A percentile compares a stretch with the other conserved stretches of the same genome.
Evolutionary conservation across 2,797 vertebrate genomes (phyloP).

Genomic region (Galago senegalensis): DNA sequence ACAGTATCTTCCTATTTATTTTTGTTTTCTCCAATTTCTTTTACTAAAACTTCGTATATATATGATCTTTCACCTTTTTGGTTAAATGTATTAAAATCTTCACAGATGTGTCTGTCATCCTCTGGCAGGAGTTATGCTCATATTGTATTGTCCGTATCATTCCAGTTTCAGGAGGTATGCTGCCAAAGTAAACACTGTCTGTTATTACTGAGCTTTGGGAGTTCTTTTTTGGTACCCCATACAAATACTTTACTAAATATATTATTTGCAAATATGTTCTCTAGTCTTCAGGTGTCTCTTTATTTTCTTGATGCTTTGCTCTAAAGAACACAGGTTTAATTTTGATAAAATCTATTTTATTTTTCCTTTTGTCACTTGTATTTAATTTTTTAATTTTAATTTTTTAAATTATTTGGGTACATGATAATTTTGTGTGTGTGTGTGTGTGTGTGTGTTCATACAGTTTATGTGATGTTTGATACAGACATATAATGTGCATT

Average conservation of each 20-base stretch:
- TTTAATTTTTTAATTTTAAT: no score
- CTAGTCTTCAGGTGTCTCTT: neutral
- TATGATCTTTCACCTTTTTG: neutral
- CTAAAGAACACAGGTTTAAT: neutral
- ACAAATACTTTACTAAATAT: neutral
- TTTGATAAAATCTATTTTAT: neutral
- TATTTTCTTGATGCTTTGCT: neutral
- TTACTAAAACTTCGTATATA: neutral
- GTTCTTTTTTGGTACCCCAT: neutral
- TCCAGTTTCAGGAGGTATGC: neutral
- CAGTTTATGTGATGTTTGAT: no score
- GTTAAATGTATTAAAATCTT: neutral
- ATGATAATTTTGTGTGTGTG: no score
- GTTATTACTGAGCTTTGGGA: no score
- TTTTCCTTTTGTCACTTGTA: neutral
- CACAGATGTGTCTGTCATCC: neutral
- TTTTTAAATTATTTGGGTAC: no score
- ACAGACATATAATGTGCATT: no score
- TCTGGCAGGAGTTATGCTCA: neutral
- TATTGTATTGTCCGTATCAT: neutral
- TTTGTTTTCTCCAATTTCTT: neutral
- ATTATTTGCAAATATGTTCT: neutral
- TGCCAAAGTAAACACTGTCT: neutral
- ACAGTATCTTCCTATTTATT: neutral
- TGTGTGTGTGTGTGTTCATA: no score